Evolutionary conservation across 2,888 invertebrate species (phyloP).

Genomic region (Drosophila diplacantha): DNA sequence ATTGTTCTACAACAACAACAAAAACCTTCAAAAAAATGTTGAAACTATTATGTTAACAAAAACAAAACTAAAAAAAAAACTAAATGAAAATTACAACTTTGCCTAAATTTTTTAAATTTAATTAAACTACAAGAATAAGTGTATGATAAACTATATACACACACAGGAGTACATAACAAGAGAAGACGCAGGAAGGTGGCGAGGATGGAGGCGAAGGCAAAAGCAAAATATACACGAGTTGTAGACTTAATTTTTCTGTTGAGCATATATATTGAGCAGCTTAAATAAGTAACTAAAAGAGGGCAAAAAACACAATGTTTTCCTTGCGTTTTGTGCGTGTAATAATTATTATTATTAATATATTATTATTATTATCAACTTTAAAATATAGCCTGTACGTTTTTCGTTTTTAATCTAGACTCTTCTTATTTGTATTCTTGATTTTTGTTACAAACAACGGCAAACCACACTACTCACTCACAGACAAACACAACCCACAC

Average conservation of each 20-base stretch:
- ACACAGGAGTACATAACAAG: slow-evolving; percentile 9
- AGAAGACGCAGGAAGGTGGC: slow-evolving; percentile 6
- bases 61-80: slow-evolving; percentile 28
- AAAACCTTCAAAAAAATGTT: slow-evolving; percentile 50
- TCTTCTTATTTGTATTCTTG: slow-evolving; percentile 41
- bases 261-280: slow-evolving; percentile 34
- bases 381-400: slow-evolving; percentile 56
- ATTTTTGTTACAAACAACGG: slow-evolving; percentile 35
- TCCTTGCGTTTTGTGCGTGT: slow-evolving; percentile 53
- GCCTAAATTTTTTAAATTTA: slow-evolving; percentile 40
- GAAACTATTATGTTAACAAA: slow-evolving; percentile 63
- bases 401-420: slow-evolving; percentile 47
- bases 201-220: slow-evolving; percentile 22
- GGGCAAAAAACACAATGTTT: slow-evolving; percentile 30
- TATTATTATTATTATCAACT: slow-evolving; percentile 50
- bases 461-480: slow-evolving; percentile 15
- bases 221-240: slow-evolving; percentile 42
- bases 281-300: slow-evolving; percentile 29
- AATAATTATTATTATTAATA: slow-evolving; percentile 56
- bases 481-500: slow-evolving; percentile 1
- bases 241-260: slow-evolving; percentile 49
- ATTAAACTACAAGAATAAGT: slow-evolving; percentile 25
- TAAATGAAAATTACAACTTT: slow-evolving; percentile 43
- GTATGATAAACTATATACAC: slow-evolving; percentile 9
- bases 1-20: slow-evolving; percentile 34